A percentile compares a stretch with the other conserved stretches of the same genome.
Conservation (phyloP, 2,888 invertebrate species). For the Drosophila mettleri region DNA sequence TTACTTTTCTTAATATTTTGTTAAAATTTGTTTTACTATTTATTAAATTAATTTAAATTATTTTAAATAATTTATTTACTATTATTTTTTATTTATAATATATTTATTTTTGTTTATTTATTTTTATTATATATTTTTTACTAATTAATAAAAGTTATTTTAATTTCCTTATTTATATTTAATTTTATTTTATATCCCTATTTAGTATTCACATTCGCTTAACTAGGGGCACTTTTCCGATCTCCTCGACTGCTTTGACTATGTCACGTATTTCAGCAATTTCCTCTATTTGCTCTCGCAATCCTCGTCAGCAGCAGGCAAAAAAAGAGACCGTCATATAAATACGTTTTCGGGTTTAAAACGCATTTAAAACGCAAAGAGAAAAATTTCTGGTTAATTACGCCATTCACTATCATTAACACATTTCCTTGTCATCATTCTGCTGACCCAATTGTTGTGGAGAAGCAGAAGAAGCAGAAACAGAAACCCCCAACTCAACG, state of each 20-base stretch:
- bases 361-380: constrained; percentile 41
- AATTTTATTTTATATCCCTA: neutral
- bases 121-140: neutral
- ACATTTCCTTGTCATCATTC: constrained; percentile 72
- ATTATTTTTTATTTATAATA: too few relatives aligned
- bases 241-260: neutral
- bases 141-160: neutral
- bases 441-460: constrained; percentile 66
- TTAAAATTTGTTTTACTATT: too few relatives aligned
- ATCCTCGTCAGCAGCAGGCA: constrained; percentile 15
- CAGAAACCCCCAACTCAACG: neutral
- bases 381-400: constrained; percentile 66
- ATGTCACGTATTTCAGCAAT: constrained; percentile 45
- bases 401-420: constrained; percentile 73
- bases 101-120: too few relatives aligned
- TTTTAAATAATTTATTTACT: too few relatives aligned
- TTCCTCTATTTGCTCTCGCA: constrained; percentile 42
- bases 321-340: constrained; percentile 16
- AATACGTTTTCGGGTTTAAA: constrained; percentile 36
- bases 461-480: neutral
- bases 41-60: too few relatives aligned
- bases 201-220: neutral
- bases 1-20: too few relatives aligned
- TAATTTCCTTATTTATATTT: neutral
- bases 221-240: neutral